Base-by-base conservation (phyloP, 1,140 invertebrate species). In the Oppia nitens region DNA sequence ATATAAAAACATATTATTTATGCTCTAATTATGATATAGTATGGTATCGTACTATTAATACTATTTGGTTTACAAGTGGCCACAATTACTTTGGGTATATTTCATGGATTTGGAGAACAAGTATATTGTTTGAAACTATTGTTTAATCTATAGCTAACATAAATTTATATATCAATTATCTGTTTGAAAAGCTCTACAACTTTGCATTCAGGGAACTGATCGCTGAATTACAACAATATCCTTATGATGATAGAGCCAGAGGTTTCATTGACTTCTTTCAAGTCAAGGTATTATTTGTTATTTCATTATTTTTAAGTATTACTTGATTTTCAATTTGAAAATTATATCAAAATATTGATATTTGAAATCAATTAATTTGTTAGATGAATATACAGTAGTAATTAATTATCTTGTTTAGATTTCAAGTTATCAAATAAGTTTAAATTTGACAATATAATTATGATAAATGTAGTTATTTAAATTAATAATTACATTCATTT, bases 231-330 rank as follows among this genome's bases (percentile, higher is more conserved):
- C 62, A 61, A 55, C 62, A 61, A 54, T 58, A 51, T 21, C 47
- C 40, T 21, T 61, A 64, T 47, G 12, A 32, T 2, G 47, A 62
- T 14, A 24, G 47, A 28, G 25, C 62, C 1, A 48, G 50, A 6
- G 24, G 56, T 29, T 57, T 63, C 29, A 23, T 63, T 9, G 62
- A 63, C 48, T 63, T 63, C 47, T 45, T 63, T 26, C 62, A 63
- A 49, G 54, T 63, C n/a, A 63, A 63, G 61, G 61, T 62, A 56
- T n/a, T n/a, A n/a, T n/a, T n/a, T n/a, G n/a, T n/a, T n/a, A n/a
- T n/a, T n/a, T n/a, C n/a, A n/a, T n/a, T n/a, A n/a, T n/a, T n/a
- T n/a, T n/a, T n/a, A n/a, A n/a, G n/a, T n/a, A n/a, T n/a, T n/a
- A 40, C 17, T 40, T 40, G 17, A 40, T 40, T 40, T 40, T 17